Conservation (phyloP, 2,113 vertebrate species). For the Trichomycterus rosablanca region DNA sequence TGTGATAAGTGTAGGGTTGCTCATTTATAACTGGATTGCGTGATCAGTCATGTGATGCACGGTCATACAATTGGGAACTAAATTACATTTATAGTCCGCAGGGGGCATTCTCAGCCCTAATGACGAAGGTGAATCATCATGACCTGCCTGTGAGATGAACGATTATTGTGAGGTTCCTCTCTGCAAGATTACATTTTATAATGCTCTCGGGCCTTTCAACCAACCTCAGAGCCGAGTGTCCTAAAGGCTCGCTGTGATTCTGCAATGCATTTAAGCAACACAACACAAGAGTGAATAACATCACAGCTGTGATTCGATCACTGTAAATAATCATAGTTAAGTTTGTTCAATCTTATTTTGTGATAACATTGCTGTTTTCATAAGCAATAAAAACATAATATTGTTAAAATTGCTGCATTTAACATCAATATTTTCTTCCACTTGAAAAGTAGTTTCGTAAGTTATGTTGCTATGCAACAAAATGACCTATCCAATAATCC, state of each 20-base stretch:
- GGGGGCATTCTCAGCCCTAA: slow-evolving; percentile 1
- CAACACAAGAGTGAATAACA: too few species aligned
- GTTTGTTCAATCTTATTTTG: too few species aligned
- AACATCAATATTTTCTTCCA: too few species aligned
- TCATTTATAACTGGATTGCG: slow-evolving; percentile 16
- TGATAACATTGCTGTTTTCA: too few species aligned
- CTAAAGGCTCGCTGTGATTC: neutral
- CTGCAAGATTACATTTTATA: slow-evolving; percentile 7
- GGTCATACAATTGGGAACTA: neutral
- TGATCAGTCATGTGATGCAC: slow-evolving; percentile 29
- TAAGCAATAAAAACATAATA: too few species aligned
- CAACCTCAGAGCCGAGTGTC: neutral
- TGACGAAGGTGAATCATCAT: slow-evolving; percentile 24
- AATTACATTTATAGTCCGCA: slow-evolving; percentile 12
- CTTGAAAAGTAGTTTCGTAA: too few species aligned
- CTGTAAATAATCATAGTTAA: too few species aligned
- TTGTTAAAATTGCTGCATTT: too few species aligned
- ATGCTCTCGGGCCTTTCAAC: slow-evolving; percentile 5
- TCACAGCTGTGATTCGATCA: too few species aligned
- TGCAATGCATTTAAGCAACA: too few species aligned
- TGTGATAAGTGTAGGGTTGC: slow-evolving; percentile 26
- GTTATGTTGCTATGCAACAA: too few species aligned
- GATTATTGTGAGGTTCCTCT: slow-evolving; percentile 8
- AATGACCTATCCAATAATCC: too few species aligned
- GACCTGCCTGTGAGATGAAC: slow-evolving; percentile 11